These are phyloP conservation scores for Pholis gunnellus DNA, from an alignment of 2,113 vertebrate genomes.

Conservation along the genomic window DNA sequence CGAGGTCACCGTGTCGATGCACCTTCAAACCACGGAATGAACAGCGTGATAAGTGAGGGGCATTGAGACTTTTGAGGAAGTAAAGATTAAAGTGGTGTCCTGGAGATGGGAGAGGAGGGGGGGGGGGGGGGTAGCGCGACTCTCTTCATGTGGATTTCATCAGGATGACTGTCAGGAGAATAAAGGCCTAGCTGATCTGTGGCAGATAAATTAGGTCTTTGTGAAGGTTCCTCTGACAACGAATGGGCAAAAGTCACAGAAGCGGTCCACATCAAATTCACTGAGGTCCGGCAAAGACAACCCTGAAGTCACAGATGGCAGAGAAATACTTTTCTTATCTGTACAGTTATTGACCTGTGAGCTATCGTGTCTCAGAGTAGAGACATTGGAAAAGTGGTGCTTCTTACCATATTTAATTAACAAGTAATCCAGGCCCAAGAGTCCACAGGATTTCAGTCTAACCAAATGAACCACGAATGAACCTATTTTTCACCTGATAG, in stretches of 20 bases:
- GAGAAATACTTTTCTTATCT: conserved; percentile 16
- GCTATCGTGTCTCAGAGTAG: background rate
- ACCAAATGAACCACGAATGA: no score
- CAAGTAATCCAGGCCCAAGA: background rate
- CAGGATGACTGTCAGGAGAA: conserved; percentile 73
- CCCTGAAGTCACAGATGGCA: background rate
- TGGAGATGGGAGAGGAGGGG: conserved; percentile 41
- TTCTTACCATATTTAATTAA: background rate
- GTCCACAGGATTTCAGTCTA: background rate
- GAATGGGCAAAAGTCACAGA: conserved; percentile 61
- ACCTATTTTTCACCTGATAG: no score
- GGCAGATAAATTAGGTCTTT: conserved; percentile 78
- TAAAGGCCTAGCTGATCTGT: conserved; percentile 74
- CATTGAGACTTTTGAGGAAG: conserved; percentile 35
- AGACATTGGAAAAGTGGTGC: background rate
- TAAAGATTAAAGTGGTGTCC: conserved; percentile 64
- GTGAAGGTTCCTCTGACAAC: conserved; percentile 73
- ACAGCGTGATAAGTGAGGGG: conserved; percentile 54
- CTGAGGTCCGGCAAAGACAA: conserved; percentile 32
- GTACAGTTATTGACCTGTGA: background rate
- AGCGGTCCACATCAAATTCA: conserved; percentile 68
- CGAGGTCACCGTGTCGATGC: conserved; percentile 62
- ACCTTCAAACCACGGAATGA: conserved; percentile 56
- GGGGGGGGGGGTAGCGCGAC: no score
- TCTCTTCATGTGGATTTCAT: conserved; percentile 76